Evolutionary conservation across 1,140 invertebrate genomes (phyloP).

Genomic region (Orussus abietinus): DNA sequence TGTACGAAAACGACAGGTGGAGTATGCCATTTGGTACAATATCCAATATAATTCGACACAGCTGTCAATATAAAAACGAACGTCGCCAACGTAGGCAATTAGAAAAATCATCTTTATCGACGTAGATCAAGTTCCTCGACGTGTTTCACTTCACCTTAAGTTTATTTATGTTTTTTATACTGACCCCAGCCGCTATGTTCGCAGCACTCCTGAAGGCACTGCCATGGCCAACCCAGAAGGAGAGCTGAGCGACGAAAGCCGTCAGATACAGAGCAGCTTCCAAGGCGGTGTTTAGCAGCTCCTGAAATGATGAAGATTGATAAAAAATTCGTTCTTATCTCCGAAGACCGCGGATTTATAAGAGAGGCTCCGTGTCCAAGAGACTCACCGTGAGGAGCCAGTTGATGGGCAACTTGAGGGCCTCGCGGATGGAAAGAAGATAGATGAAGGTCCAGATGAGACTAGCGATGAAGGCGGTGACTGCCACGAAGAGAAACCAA

Average conservation of each 20-base stretch:
- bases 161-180: slow-evolving; percentile 25
- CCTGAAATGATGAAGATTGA: slow-evolving; percentile 55
- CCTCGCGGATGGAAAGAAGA: slow-evolving; percentile 72
- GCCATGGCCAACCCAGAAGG: slow-evolving; percentile 55
- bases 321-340: slow-evolving; percentile 1
- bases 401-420: slow-evolving; percentile 72
- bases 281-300: slow-evolving; percentile 71
- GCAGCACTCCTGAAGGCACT: slow-evolving; percentile 30
- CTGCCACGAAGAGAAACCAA: slow-evolving; percentile 81
- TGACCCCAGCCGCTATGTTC: slow-evolving; percentile 74
- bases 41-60: no score
- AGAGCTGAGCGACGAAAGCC: slow-evolving; percentile 74
- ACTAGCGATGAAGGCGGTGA: slow-evolving; percentile 74
- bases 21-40: no score
- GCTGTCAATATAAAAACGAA: no score
- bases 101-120: slow-evolving; percentile 2
- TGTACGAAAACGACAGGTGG: no score
- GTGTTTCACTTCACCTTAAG: no score
- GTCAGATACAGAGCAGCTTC: slow-evolving; percentile 71
- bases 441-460: slow-evolving; percentile 79
- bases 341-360: no score
- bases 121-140: neutral
- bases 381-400: slow-evolving; percentile 77
- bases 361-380: no score
- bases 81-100: slow-evolving; percentile 4